Percentiles rank a stretch among this genome's conserved stretches.
Conservation (phyloP, 2,888 invertebrate genomes). For the Saturnia pavonia region DNA sequence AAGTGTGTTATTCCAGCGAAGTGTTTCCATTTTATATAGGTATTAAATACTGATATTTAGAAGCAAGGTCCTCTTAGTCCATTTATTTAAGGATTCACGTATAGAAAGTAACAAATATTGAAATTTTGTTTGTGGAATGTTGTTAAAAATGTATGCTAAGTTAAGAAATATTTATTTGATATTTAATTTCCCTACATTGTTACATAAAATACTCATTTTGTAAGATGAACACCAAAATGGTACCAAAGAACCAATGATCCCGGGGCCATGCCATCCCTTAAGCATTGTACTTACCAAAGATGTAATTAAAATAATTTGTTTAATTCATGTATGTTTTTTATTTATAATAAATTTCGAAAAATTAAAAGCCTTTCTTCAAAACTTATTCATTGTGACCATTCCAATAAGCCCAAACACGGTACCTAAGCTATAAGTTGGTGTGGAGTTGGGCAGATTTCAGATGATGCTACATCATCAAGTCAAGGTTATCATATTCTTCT, state of each 20-base stretch:
- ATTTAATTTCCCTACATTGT: background rate
- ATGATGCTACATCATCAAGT: no score
- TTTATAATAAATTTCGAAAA: conserved; percentile 19
- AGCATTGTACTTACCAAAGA: conserved; percentile 80
- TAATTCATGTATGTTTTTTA: conserved; percentile 35
- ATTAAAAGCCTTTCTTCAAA: background rate
- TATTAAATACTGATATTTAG: background rate
- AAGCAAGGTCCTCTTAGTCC: background rate
- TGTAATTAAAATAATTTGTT: conserved; percentile 65
- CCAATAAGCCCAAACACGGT: no score
- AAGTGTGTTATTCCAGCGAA: background rate
- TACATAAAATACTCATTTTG: conserved; percentile 6
- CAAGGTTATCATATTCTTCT: no score
- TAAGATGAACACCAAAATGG: conserved; percentile 27
- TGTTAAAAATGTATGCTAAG: background rate
- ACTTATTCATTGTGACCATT: no score
- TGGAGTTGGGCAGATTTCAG: no score
- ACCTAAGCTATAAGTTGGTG: no score
- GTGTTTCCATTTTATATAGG: background rate
- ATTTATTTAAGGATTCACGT: background rate
- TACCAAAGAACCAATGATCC: conserved; percentile 67
- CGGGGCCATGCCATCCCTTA: conserved; percentile 61
- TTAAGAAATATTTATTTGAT: conserved; percentile 15
- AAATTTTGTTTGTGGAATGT: background rate
- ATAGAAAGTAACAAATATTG: background rate